Evolutionary conservation across 53 echinoderm and acorn worm genomes (phyloP).

Genomic region (Glandiceps talaboti): DNA sequence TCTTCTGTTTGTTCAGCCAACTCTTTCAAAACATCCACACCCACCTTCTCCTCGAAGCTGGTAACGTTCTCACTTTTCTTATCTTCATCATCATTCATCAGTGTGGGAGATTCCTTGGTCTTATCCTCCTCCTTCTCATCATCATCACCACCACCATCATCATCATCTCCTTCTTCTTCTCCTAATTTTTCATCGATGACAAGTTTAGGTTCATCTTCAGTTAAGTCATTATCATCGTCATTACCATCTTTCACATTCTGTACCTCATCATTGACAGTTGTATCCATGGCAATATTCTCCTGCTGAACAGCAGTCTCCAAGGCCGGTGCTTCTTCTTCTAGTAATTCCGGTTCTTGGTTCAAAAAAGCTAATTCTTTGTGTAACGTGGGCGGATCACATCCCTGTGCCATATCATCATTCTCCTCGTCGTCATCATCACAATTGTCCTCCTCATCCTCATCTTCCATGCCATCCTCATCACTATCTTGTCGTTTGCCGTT

Average conservation of each 20-base stretch:
- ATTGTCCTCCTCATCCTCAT: constrained; percentile 17
- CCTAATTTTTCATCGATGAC: constrained; percentile 1
- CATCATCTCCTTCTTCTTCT: constrained; percentile 20
- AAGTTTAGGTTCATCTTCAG: constrained; percentile 19
- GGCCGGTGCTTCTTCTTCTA: constrained; percentile 14
- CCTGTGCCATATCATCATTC: constrained; percentile 23
- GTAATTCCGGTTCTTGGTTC: constrained; percentile 37
- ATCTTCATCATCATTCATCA: too few relatives aligned
- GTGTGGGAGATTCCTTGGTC: too few relatives aligned
- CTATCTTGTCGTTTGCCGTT: constrained; percentile 26
- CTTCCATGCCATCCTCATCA: constrained; percentile 10
- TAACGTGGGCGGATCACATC: constrained; percentile 72
- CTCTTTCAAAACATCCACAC: neutral
- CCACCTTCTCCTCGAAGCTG: neutral
- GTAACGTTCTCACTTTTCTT: neutral
- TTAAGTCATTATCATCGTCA: constrained; percentile 13
- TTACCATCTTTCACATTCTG: constrained; percentile 2
- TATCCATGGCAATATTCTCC: neutral
- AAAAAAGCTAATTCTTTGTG: constrained; percentile 82
- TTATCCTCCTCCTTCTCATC: constrained; percentile 41
- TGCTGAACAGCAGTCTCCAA: constrained; percentile 33
- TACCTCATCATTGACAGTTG: constrained; percentile 13
- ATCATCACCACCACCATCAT: constrained; percentile 15
- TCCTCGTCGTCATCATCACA: constrained; percentile 32
- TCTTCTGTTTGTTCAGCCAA: neutral